Evolutionary conservation across 2,113 vertebrate genomes (phyloP).

Genomic region (Ancistrus triradiatus): DNA sequence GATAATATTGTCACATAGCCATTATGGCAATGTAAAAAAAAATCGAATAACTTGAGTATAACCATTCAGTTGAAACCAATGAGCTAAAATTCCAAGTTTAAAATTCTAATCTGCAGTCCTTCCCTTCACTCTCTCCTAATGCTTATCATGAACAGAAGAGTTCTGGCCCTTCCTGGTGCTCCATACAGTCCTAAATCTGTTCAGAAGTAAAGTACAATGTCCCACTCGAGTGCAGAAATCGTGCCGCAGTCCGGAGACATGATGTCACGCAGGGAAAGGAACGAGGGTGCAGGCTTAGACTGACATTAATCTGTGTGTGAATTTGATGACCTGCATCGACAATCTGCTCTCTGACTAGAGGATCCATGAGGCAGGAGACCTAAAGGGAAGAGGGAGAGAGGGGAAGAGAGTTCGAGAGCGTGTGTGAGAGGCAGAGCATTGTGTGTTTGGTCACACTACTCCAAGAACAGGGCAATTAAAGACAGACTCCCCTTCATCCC

Average conservation of each 20-base stretch:
- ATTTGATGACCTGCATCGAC: conserved; percentile 37
- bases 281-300: conserved; percentile 33
- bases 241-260: conserved; percentile 28
- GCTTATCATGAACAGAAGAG: neutral
- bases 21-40: no score
- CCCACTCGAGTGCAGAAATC: neutral
- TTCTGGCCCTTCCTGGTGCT: neutral
- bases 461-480: conserved; percentile 53
- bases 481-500: conserved; percentile 46
- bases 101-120: no score
- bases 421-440: conserved; percentile 34
- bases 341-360: conserved; percentile 36
- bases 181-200: neutral
- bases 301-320: conserved; percentile 46
- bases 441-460: conserved; percentile 46
- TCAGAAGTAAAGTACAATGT: conserved; percentile 17
- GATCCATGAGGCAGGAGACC: conserved; percentile 14
- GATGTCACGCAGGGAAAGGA: conserved; percentile 37
- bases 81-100: no score
- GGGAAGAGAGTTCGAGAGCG: conserved; percentile 21
- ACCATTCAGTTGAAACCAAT: no score
- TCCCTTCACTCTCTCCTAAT: neutral
- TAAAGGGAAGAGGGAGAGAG: neutral
- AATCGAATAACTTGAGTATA: no score
- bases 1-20: no score